Percentiles rank a stretch among this genome's conserved stretches.
Conservation (phyloP, 2,888 invertebrate species). For the Poecilobothrus nobilitatus region DNA sequence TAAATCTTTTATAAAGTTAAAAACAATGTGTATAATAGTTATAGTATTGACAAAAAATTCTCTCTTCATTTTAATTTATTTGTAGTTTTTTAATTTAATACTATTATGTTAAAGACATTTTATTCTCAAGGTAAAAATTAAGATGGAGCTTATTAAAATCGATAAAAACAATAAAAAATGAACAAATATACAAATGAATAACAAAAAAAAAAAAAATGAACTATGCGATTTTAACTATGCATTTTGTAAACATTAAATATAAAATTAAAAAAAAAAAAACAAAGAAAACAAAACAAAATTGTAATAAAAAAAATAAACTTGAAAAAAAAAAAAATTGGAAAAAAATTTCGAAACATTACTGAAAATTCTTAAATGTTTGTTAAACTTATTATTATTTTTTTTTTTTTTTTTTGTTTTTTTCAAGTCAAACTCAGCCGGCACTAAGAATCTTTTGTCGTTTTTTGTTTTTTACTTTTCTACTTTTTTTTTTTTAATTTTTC, state of each 20-base stretch:
- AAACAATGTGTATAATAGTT: too few species aligned
- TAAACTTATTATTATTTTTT: too few species aligned
- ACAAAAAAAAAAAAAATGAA: neutral
- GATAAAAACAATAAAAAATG: neutral
- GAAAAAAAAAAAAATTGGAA: neutral
- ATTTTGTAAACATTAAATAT: neutral
- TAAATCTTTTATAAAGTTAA: too few species aligned
- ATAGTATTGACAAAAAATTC: neutral
- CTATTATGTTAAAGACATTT: neutral
- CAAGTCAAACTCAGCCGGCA: neutral
- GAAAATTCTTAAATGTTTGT: neutral
- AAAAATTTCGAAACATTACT: neutral
- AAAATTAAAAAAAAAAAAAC: neutral
- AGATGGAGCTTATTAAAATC: constrained; percentile 4
- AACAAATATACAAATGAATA: neutral
- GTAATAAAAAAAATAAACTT: too few species aligned
- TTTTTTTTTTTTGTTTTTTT: neutral
- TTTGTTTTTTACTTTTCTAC: neutral
- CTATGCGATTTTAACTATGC: neutral
- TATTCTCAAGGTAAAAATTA: constrained; percentile 4
- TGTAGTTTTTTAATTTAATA: neutral
- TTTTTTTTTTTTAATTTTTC: neutral
- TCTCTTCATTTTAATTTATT: neutral
- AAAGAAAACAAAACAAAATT: too few species aligned
- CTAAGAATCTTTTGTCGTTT: too few species aligned